These are phyloP conservation scores for Chondrilla cf. caribensis DNA, from an alignment of 37 sponge, comb jelly and placozoan genomes.

Conservation along the genomic window DNA sequence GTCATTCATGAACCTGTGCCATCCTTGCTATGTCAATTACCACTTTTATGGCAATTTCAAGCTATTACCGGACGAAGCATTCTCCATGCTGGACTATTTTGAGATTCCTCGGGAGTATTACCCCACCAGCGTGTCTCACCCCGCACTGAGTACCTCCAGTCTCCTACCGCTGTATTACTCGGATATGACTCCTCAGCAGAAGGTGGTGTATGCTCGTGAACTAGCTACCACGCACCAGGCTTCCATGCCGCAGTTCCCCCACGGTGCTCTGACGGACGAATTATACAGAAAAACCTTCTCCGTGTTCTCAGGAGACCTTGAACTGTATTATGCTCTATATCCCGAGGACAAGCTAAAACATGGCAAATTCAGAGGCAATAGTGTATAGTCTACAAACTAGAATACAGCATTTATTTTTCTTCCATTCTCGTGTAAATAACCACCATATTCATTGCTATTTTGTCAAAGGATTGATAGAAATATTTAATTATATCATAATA, in stretches of 20 bases:
- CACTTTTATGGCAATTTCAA: constrained; percentile 17
- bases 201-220: constrained; percentile 5
- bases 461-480: no score
- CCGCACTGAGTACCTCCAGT: background rate
- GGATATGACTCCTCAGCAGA: constrained; percentile 3
- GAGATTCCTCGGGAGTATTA: constrained; percentile 1
- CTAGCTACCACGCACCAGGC: background rate
- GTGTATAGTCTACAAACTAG: no score
- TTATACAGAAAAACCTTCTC: background rate
- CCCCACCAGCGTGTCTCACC: background rate
- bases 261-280: background rate
- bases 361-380: background rate
- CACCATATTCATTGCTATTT: no score
- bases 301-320: background rate
- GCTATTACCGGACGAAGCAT: background rate
- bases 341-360: constrained; percentile 2
- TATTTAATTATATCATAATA: no score
- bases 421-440: no score
- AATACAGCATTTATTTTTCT: no score
- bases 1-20: constrained; percentile 4
- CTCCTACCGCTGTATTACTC: constrained; percentile 18
- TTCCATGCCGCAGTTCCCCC: background rate
- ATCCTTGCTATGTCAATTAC: constrained; percentile 7
- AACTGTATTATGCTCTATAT: constrained; percentile 13
- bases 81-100: background rate